Conservation (phyloP, 2,797 vertebrate genomes). For the Miichthys miiuy region DNA sequence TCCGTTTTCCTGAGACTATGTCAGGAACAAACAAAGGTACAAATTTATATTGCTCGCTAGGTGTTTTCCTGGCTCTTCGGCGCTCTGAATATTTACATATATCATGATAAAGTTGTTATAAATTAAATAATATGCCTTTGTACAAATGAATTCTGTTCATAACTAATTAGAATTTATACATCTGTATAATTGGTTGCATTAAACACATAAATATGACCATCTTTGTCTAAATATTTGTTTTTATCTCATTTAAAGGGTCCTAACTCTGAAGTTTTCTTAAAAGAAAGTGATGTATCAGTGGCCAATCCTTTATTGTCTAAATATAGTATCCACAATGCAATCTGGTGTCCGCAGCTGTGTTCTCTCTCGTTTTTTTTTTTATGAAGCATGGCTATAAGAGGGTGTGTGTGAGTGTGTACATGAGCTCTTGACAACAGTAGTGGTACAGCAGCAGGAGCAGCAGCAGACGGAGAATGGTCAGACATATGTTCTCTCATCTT, state of each 20-base stretch:
- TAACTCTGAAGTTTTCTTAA: conserved; percentile 1
- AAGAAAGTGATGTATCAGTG: conserved; percentile 28
- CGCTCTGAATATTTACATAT: conserved; percentile 24
- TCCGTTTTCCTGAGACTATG: conserved; percentile 67
- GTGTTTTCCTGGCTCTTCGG: conserved; percentile 28
- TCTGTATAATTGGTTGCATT: conserved; percentile 2
- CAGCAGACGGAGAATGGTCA: conserved; percentile 71
- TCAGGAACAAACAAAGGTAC: conserved; percentile 77
- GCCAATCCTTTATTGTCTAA: conserved; percentile 62
- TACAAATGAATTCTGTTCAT: background rate
- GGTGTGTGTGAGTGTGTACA: conserved; percentile 54
- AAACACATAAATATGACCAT: conserved; percentile 6
- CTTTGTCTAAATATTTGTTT: background rate
- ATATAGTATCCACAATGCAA: conserved; percentile 71
- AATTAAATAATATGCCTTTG: background rate
- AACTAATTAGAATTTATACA: background rate
- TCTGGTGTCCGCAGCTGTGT: conserved; percentile 79
- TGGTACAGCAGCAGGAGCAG: conserved; percentile 52
- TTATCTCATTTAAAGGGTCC: background rate
- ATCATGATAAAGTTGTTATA: conserved; percentile 19
- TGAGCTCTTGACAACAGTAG: conserved; percentile 57
- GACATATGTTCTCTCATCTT: conserved; percentile 58
- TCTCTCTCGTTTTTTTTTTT: conserved; percentile 54
- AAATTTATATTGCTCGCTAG: conserved; percentile 41
- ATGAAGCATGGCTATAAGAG: conserved; percentile 78